Base-by-base conservation (phyloP, 2,113 vertebrate species). In the Ammodramus savannarum region DNA sequence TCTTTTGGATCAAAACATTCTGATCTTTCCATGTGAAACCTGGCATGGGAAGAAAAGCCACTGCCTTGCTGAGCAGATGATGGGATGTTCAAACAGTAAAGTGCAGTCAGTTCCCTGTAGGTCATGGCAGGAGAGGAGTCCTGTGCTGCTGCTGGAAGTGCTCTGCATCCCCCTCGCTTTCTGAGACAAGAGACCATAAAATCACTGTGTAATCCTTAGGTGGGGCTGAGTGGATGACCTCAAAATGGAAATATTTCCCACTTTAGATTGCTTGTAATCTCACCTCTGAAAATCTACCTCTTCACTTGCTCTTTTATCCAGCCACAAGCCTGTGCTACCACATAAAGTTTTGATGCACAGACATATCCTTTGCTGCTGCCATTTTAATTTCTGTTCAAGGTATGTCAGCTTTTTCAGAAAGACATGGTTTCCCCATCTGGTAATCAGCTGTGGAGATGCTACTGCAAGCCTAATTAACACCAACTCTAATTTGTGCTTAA, bases 341-440 rank as follows among this genome's bases (percentile, higher is more conserved):
- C 51, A 29, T 31, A 13, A 72, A 51, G 46, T 26, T 65, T 66
- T 76, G 63, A 71, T 82, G 38, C 69, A 75, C 51, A 41, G 78
- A 59, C 0, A 5, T 72, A 58, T 43, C 52, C 19, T 32, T 83
- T 66, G 57, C 22, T 43, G 34, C 27, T 83, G 27, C 52, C 13
- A 39, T 90, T 90, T 77, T 74, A 43, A 20, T 73, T 91, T 91
- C 71, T 82, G 71, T 63, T 85, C 21, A 67, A 49, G 68, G 46
- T 79, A 41, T 0, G 1, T 69, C 85, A 74, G 32, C 71, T 34
- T 85, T 80, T 85, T 71, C 81, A 89, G 58, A 85, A 76, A 76
- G 13, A 39, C 81, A 85, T 72, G 77, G 51, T 82, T 91, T 94
- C 38, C 59, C 46, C 93, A 87, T 87, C 74, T 89, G 77, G 71